phyloP scores from a whole-genome alignment of 2,888 invertebrate species.

The Aporophyla lueneburgensis region DNA sequence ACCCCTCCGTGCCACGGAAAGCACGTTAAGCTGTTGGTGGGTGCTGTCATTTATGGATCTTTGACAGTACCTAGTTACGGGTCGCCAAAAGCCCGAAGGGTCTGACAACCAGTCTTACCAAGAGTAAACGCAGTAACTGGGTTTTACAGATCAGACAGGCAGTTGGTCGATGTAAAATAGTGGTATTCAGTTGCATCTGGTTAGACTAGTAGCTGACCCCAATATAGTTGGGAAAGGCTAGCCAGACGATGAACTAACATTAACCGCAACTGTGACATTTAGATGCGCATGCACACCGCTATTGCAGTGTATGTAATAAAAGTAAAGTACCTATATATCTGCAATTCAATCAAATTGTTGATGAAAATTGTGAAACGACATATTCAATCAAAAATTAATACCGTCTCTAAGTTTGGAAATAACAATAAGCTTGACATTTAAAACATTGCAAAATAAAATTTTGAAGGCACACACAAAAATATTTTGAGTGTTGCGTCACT shows the following conservation, averaged over 20 bases:
- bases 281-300: neutral
- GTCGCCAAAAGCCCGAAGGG: too few species aligned
- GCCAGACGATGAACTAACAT: neutral
- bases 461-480: slow-evolving; percentile 23
- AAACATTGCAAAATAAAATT: slow-evolving; percentile 14
- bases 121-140: too few species aligned
- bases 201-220: too few species aligned
- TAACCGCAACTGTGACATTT: neutral
- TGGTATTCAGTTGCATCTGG: too few species aligned
- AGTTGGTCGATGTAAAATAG: too few species aligned
- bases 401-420: slow-evolving; percentile 15
- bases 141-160: too few species aligned
- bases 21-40: too few species aligned
- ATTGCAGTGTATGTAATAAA: slow-evolving; percentile 7
- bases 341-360: neutral
- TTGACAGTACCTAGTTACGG: too few species aligned
- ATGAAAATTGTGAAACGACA: slow-evolving; percentile 16
- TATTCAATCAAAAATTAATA: slow-evolving; percentile 5
- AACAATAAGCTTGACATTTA: neutral
- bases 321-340: neutral
- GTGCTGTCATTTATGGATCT: too few species aligned
- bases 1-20: too few species aligned
- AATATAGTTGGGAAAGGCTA: too few species aligned
- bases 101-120: too few species aligned
- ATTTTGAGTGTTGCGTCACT: slow-evolving; percentile 54